Evolutionary conservation across 1,140 invertebrate genomes (phyloP).

Genomic region (Drosophila lacertosa): DNA sequence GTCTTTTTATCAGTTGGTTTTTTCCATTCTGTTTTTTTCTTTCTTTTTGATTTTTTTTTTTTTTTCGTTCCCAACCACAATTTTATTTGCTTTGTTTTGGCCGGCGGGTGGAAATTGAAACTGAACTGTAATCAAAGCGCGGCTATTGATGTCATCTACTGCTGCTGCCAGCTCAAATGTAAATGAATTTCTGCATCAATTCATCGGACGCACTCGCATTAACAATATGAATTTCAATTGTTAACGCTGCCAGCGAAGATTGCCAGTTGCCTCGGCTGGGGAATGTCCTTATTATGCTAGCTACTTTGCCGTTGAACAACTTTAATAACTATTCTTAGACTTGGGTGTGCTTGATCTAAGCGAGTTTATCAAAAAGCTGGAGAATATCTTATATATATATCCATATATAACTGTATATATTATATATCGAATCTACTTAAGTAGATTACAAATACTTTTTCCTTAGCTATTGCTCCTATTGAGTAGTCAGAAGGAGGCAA

Average conservation of each 20-base stretch:
- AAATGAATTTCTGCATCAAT: slow-evolving; percentile 73
- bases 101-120: slow-evolving; percentile 56
- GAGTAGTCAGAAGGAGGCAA: too few relatives aligned
- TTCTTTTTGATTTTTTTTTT: slow-evolving; percentile 20
- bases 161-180: slow-evolving; percentile 46
- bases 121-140: slow-evolving; percentile 74
- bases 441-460: too few relatives aligned
- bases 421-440: too few relatives aligned
- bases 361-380: too few relatives aligned
- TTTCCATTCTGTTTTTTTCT: slow-evolving; percentile 23
- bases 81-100: slow-evolving; percentile 64
- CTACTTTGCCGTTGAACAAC: too few relatives aligned
- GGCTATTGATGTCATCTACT: slow-evolving; percentile 68
- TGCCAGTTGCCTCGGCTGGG: slow-evolving; percentile 6
- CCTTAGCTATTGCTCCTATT: too few relatives aligned
- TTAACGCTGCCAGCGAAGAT: slow-evolving; percentile 7
- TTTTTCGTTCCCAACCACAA: slow-evolving; percentile 44
- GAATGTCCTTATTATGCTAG: neutral
- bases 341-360: too few relatives aligned
- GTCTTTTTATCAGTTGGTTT: slow-evolving; percentile 21
- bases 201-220: slow-evolving; percentile 48
- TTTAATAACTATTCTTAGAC: too few relatives aligned
- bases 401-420: too few relatives aligned
- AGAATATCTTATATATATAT: too few relatives aligned
- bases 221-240: slow-evolving; percentile 72